Evolutionary conservation across 2,113 vertebrate genomes (phyloP).

Genomic region (Silurus asotus): DNA sequence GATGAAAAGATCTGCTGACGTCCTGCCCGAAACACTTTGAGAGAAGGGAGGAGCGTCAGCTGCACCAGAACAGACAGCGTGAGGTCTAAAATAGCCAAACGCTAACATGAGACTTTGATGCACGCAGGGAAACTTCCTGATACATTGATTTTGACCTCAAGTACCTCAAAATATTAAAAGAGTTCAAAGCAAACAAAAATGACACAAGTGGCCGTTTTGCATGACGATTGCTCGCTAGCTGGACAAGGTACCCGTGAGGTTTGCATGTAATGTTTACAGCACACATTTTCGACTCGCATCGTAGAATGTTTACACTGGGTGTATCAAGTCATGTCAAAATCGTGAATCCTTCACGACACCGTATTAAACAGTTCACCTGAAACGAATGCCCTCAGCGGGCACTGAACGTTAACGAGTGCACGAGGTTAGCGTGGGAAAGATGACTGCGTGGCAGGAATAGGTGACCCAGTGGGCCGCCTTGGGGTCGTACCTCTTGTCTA

Average conservation of each 20-base stretch:
- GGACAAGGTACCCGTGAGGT: not conserved
- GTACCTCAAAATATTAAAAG: conserved; percentile 2
- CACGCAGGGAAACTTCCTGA: conserved; percentile 42
- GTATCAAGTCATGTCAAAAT: not conserved
- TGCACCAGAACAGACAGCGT: conserved; percentile 13
- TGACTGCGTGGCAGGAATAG: conserved; percentile 87
- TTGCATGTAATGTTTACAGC: conserved; percentile 26
- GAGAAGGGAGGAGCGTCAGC: conserved; percentile 49
- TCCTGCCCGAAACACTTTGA: conserved; percentile 74
- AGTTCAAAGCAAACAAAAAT: not conserved
- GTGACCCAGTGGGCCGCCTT: conserved; percentile 83
- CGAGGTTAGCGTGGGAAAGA: conserved; percentile 94
- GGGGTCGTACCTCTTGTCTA: conserved; percentile 54
- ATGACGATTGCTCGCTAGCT: not conserved
- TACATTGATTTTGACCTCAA: conserved; percentile 39
- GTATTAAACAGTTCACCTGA: conserved; percentile 85
- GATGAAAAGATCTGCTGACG: conserved; percentile 74
- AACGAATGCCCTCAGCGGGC: conserved; percentile 90
- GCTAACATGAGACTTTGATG: conserved; percentile 39
- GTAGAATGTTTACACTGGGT: not conserved
- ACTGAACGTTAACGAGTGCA: conserved; percentile 80
- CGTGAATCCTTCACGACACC: conserved; percentile 4
- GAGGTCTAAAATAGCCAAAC: conserved; percentile 48
- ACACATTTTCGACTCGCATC: conserved; percentile 4
- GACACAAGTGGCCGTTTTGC: not conserved